Percentiles rank a stretch among this genome's conserved stretches.
Conservation (phyloP, 2,888 invertebrate genomes). For the Pyrrhia umbra region DNA sequence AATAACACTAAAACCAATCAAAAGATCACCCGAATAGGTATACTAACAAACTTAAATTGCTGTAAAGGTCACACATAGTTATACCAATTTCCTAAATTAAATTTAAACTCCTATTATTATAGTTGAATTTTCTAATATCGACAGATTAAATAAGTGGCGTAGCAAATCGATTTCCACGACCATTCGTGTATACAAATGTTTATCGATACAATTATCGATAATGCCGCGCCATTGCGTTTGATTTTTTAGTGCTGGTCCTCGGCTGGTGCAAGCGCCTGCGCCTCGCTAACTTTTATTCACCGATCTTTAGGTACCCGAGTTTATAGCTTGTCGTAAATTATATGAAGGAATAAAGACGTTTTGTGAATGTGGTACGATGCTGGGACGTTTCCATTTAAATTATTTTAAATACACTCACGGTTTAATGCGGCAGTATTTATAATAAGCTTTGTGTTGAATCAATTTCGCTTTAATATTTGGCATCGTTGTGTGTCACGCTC, state of each 20-base stretch:
- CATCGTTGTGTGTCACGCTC: conserved; percentile 65
- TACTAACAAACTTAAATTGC: conserved; percentile 41
- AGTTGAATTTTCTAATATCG: conserved; percentile 44
- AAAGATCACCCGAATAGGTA: conserved; percentile 23
- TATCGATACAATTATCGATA: conserved; percentile 68
- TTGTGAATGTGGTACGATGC: conserved; percentile 78
- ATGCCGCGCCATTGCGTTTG: conserved; percentile 61
- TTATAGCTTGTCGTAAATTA: conserved; percentile 86
- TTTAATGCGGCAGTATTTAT: conserved; percentile 76
- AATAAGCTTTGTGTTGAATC: conserved; percentile 83
- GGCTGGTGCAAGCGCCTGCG: conserved; percentile 73
- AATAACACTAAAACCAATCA: conserved; percentile 17
- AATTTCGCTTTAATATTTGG: conserved; percentile 76
- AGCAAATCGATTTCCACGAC: conserved; percentile 57
- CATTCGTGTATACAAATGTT: conserved; percentile 50
- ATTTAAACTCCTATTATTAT: conserved; percentile 55
- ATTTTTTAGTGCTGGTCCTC: conserved; percentile 77
- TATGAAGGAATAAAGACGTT: conserved; percentile 85
- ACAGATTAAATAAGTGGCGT: conserved; percentile 59
- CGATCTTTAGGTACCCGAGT: conserved; percentile 83
- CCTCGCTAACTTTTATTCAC: conserved; percentile 83
- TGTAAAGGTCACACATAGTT: conserved; percentile 46
- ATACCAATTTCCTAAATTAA: conserved; percentile 55
- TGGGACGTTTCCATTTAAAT: conserved; percentile 86
- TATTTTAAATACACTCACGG: conserved; percentile 81